phyloP scores from a whole-genome alignment of 2,113 vertebrate species.

The Pelusios castaneus region DNA sequence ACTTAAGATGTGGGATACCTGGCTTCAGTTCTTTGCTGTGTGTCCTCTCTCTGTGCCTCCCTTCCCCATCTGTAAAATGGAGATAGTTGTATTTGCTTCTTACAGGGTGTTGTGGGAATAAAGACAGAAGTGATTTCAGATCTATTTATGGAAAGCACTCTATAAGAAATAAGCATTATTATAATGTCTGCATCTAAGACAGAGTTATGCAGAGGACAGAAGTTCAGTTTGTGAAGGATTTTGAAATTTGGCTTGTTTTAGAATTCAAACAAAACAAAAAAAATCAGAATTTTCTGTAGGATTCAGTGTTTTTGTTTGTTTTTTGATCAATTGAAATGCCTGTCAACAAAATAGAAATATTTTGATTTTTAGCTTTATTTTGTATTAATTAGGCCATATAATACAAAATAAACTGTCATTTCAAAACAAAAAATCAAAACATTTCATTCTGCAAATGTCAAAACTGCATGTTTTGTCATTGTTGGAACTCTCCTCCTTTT shows the following conservation, averaged over 20 bases:
- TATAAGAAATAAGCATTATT: no score
- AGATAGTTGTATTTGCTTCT: no score
- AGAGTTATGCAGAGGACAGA: background rate
- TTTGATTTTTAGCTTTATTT: background rate
- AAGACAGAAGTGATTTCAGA: no score
- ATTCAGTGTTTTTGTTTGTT: conserved; percentile 9
- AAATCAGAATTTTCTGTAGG: conserved; percentile 5
- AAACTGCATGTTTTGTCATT: conserved; percentile 1
- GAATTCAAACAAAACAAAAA: conserved; percentile 40
- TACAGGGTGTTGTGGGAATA: no score
- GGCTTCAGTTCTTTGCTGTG: no score
- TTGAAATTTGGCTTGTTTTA: conserved; percentile 8
- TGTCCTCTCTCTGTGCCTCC: no score
- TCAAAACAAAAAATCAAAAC: conserved; percentile 22
- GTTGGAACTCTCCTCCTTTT: background rate
- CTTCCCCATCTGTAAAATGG: no score
- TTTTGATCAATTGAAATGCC: conserved; percentile 32
- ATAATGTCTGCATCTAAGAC: background rate
- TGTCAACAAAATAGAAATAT: background rate
- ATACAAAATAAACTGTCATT: conserved; percentile 4
- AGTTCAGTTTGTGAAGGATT: background rate
- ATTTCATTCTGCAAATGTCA: background rate
- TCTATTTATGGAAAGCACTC: no score
- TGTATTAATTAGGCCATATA: background rate
- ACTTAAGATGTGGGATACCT: no score